Evolutionary conservation across 2,888 invertebrate species (phyloP), one percentile per base, ranked within the genome.

Genomic region (Tipula vernalis): DNA sequence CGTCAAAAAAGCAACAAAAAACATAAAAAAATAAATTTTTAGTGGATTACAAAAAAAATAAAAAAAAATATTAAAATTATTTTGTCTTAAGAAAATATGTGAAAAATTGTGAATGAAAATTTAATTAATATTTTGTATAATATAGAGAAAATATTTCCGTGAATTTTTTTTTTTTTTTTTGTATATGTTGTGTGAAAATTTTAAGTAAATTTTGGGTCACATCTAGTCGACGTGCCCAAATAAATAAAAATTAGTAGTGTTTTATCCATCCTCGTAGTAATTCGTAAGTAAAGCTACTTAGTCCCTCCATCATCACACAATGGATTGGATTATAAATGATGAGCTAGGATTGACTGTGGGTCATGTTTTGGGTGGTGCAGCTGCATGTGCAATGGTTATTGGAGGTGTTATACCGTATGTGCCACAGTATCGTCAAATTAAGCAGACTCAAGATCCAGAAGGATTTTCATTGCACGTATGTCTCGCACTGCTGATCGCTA

Each of bases 391-490:
- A 88, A 98, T 99, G 97, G 96, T 99, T 88, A 94, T 98, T 89
- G 99, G 99, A 87, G 99, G 99, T 89, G 95, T 98, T 71, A 95
- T 98, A 88, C 99, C 99, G 39, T 99, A 98, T 90, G 96, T 99
- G 89, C 99, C 99, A 51, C 99, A 99, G 90, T 99, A 99, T 91
- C 93, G 95, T 89, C 98, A 99, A 92, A 99, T 99, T 88, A 96
- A 94, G 90, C 94, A 93, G 89, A 96, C 96, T 47, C 96, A 97
- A 91, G 98, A 98, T 93, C 96, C 98, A 15, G 98, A 98, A 89
- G 99, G 99, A 12, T 99, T 99, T 92, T 99, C 99, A 0, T 93
- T 98, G 85, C 97, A 98, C 91, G 99, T 99, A 86, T 99, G 99
- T 91, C 94, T 99, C 89, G 96, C 98, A 36, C 94, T 99, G 87